Base-by-base conservation (phyloP, 2,888 invertebrate genomes). In the Leucoma salicis region DNA sequence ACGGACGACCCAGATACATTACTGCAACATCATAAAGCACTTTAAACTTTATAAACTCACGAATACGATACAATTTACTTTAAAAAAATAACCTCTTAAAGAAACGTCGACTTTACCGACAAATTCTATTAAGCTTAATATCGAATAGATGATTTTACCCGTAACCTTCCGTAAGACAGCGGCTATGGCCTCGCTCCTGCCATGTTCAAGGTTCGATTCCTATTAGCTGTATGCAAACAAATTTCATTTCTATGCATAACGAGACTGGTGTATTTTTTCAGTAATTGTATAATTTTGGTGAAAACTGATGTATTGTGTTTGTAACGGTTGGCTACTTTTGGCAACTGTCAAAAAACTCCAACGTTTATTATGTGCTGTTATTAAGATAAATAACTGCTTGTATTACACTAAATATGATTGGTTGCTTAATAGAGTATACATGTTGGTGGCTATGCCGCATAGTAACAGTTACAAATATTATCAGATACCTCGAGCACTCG, bases 141-240 rank as follows among this genome's bases (percentile, higher is more conserved):
- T 45, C 11, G 37, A 40, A 42, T 45, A 31, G 41, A 47, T 38
- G 37, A 44, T 50, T 50, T 31, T 52, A 40, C 27, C 53, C 25
- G 52, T 74, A 78, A 80, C 83, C 83, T 85, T 82, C 83, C 69
- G 63, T 61, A 63, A 57, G 50, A 57, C 46, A 63, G 60, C 49
- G 63, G 58, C 39, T 41, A 36, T 69, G 82, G 66, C 86, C 86
- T 86, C 77, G 84, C 63, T 59, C 58, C 67, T 77, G 75, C 74
- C 84, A 81, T 77, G 81, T 78, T 84, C 86, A 87, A 85, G 86
- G 86, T 82, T 79, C 63, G 69, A 66, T 53, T 71, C 70, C 63
- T 48, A 46, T 33, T 35, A 33, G 13, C 36, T 44, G 41, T 37
- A 39, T 41, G 34, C 51, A 25, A 68, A 48, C 36, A 24, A 38